Evolutionary conservation across 2,888 invertebrate genomes (phyloP).

Genomic region (Lottia gigantea): DNA sequence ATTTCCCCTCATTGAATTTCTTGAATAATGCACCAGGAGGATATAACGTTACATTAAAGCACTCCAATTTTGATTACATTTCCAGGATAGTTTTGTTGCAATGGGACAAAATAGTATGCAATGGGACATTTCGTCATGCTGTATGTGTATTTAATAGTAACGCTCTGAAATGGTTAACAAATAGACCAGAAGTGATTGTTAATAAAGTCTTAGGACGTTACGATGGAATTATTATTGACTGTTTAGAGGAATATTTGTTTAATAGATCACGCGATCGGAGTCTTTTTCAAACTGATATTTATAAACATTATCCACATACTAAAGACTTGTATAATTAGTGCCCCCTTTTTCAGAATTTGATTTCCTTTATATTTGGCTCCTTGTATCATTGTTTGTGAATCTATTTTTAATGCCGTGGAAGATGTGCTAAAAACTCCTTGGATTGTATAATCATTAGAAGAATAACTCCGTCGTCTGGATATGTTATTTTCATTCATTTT

Average conservation of each 20-base stretch:
- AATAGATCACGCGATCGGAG: not conserved
- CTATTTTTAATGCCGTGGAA: too few species aligned
- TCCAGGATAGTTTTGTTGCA: slow-evolving; percentile 47
- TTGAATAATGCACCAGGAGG: slow-evolving; percentile 53
- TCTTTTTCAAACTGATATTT: not conserved
- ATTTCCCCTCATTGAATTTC: slow-evolving; percentile 61
- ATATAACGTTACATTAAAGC: slow-evolving; percentile 39
- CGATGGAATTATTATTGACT: slow-evolving; percentile 39
- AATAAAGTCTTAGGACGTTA: slow-evolving; percentile 50
- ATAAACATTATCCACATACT: not conserved
- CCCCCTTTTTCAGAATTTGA: too few species aligned
- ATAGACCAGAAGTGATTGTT: slow-evolving; percentile 56
- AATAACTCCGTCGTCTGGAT: too few species aligned
- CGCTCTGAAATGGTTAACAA: slow-evolving; percentile 53
- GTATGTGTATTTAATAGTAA: slow-evolving; percentile 42
- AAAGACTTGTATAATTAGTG: not conserved
- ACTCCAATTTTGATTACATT: slow-evolving; percentile 35
- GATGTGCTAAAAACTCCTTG: too few species aligned
- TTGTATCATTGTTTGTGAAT: too few species aligned
- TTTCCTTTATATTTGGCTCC: too few species aligned
- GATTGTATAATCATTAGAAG: too few species aligned
- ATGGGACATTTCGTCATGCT: slow-evolving; percentile 39
- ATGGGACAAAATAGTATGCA: slow-evolving; percentile 29
- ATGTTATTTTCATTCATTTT: too few species aligned
- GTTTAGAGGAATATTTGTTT: slow-evolving; percentile 20